phyloP scores from a whole-genome alignment of 2,888 invertebrate species.

The Temnothorax unifasciatus region DNA sequence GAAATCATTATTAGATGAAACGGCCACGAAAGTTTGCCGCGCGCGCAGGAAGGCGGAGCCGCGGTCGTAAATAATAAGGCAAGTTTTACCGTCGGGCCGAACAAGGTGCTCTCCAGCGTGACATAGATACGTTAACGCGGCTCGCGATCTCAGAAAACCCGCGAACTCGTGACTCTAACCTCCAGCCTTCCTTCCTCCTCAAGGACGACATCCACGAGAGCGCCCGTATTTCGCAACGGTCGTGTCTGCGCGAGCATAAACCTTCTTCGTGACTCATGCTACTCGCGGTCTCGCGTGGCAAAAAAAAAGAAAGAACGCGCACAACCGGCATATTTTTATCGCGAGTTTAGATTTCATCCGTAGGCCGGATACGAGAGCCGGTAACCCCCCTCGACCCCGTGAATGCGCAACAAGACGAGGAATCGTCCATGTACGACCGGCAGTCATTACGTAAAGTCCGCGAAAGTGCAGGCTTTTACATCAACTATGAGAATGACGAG shows the following conservation, averaged over 20 bases:
- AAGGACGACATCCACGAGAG: constrained; percentile 43
- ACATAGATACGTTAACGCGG: constrained; percentile 53
- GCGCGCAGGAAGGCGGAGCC: constrained; percentile 1
- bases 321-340: constrained; percentile 35
- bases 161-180: constrained; percentile 54
- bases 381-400: too few species aligned
- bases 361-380: constrained; percentile 1
- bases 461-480: constrained; percentile 33
- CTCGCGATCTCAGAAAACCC: constrained; percentile 35
- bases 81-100: constrained; percentile 26
- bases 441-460: constrained; percentile 35
- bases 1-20: constrained; percentile 32
- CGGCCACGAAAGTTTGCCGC: constrained; percentile 37
- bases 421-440: background rate
- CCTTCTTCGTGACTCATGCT: constrained; percentile 50
- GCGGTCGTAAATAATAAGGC: constrained; percentile 44
- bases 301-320: background rate
- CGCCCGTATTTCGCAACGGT: constrained; percentile 40
- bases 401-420: constrained; percentile 8
- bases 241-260: constrained; percentile 40
- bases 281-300: constrained; percentile 37
- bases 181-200: constrained; percentile 50
- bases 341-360: constrained; percentile 31
- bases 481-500: constrained; percentile 7
- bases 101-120: constrained; percentile 47